Conservation (phyloP, 2,888 invertebrate species). For the Drosophila sordidula region DNA sequence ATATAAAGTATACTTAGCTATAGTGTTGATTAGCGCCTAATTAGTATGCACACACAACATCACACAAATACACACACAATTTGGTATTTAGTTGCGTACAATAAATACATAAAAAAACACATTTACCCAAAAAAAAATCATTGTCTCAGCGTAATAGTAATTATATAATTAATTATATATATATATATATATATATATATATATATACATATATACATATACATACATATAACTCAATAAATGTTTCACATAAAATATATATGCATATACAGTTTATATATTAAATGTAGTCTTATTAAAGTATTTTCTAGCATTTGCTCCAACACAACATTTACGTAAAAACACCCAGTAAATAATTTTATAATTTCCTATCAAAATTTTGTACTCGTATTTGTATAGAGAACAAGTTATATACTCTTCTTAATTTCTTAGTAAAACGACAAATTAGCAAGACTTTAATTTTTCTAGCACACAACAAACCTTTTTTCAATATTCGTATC, state of each 20-base stretch:
- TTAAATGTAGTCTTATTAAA: slow-evolving; percentile 57
- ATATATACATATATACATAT: slow-evolving; percentile 30
- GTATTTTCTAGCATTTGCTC: slow-evolving; percentile 38
- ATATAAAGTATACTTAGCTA: slow-evolving; percentile 61
- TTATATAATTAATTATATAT: slow-evolving; percentile 29
- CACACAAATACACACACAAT: slow-evolving; percentile 31
- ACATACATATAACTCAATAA: slow-evolving; percentile 65
- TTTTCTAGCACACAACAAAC: slow-evolving; percentile 19
- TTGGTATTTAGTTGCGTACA: slow-evolving; percentile 47
- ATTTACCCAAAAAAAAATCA: slow-evolving; percentile 47
- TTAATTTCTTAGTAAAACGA: slow-evolving; percentile 27
- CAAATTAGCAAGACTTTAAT: slow-evolving; percentile 22
- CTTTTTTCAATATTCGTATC: slow-evolving; percentile 14
- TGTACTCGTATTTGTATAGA: slow-evolving; percentile 30
- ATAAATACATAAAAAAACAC: slow-evolving; percentile 19
- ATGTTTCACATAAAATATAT: slow-evolving; percentile 76
- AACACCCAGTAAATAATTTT: slow-evolving; percentile 23
- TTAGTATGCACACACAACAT: slow-evolving; percentile 42
- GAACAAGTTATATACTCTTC: slow-evolving; percentile 22
- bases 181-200: slow-evolving; percentile 30
- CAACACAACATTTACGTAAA: slow-evolving; percentile 24
- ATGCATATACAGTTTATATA: slow-evolving; percentile 38
- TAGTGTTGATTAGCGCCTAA: slow-evolving; percentile 67
- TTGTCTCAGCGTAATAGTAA: slow-evolving; percentile 56
- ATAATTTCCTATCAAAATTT: not conserved